phyloP scores from a whole-genome alignment of 2,888 invertebrate species.

The Diarsia mendica region DNA sequence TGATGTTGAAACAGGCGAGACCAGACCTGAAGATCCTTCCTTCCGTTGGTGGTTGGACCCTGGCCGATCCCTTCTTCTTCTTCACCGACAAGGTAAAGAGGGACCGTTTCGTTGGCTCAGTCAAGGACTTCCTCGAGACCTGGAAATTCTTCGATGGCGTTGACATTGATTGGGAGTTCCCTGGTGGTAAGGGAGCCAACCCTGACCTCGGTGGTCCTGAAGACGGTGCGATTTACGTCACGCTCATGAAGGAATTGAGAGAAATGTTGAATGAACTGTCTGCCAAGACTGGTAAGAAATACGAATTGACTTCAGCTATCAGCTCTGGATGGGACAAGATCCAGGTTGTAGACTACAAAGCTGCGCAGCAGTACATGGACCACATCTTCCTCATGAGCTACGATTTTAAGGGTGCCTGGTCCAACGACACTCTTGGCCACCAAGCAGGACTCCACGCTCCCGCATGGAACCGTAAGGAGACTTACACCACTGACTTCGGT shows the following conservation, averaged over 20 bases:
- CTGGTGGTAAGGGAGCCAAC: constrained; percentile 88
- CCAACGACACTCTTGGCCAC: constrained; percentile 86
- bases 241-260: constrained; percentile 85
- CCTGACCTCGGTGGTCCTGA: constrained; percentile 85
- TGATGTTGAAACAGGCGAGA: constrained; percentile 86
- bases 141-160: constrained; percentile 89
- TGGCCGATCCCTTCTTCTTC: constrained; percentile 88
- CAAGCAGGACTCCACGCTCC: constrained; percentile 86
- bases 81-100: constrained; percentile 84
- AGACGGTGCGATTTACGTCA: constrained; percentile 84
- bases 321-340: constrained; percentile 89
- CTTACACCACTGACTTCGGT: constrained; percentile 88
- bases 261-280: constrained; percentile 85
- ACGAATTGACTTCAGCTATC: constrained; percentile 88
- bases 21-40: constrained; percentile 87
- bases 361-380: constrained; percentile 87
- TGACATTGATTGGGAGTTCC: constrained; percentile 89
- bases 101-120: constrained; percentile 84
- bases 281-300: constrained; percentile 83
- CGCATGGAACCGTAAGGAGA: constrained; percentile 84
- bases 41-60: constrained; percentile 87
- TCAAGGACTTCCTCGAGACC: constrained; percentile 86
- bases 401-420: constrained; percentile 89
- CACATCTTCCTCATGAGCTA: constrained; percentile 89
- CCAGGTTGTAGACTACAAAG: constrained; percentile 86